Percentiles rank a stretch among this genome's conserved stretches.
phyloP scores from a whole-genome alignment of 2,113 vertebrate genomes.

The Cinclus cinclus region DNA sequence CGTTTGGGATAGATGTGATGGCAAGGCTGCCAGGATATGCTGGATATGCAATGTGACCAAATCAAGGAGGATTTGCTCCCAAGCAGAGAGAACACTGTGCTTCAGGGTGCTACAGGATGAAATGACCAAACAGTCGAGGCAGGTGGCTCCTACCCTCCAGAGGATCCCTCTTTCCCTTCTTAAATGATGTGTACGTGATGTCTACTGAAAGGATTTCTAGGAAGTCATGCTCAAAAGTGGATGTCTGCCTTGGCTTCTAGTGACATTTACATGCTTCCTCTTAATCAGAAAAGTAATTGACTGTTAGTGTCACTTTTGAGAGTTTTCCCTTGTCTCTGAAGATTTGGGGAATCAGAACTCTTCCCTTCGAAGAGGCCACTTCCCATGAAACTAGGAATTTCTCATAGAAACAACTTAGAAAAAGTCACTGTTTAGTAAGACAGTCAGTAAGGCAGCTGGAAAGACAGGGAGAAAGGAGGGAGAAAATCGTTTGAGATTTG shows the following conservation, averaged over 20 bases:
- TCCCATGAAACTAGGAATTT: not conserved
- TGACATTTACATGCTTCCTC: not conserved
- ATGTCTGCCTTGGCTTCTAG: not conserved
- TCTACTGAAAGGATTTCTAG: not conserved
- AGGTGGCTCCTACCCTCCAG: not conserved
- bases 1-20: not conserved
- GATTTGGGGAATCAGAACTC: not conserved
- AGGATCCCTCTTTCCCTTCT: not conserved
- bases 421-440: not conserved
- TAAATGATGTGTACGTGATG: not conserved
- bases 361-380: not conserved
- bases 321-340: not conserved
- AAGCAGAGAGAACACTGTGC: rapidly evolving
- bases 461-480: not conserved
- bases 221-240: not conserved
- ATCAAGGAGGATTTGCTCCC: not conserved
- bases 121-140: not conserved
- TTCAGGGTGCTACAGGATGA: not conserved
- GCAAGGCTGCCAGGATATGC: not conserved
- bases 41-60: not conserved
- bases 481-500: not conserved
- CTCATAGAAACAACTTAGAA: not conserved
- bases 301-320: not conserved
- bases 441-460: not conserved
- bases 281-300: not conserved